Conservation (phyloP, 2,113 vertebrate species). For the Sprattus sprattus region DNA sequence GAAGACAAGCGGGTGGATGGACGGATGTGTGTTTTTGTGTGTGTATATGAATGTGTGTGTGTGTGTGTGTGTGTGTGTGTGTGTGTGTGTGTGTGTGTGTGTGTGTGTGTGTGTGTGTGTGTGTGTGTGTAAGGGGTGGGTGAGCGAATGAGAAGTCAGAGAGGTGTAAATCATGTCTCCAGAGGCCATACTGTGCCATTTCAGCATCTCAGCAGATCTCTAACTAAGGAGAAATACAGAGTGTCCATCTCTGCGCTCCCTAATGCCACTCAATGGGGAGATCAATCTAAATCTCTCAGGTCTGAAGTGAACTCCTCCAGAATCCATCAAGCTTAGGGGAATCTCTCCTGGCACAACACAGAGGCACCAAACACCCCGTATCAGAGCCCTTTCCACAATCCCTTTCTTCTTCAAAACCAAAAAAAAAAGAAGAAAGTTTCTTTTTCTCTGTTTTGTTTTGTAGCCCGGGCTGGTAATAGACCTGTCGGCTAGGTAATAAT, state of each 20-base stretch:
- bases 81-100: neutral
- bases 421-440: slow-evolving; percentile 43
- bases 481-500: slow-evolving; percentile 70
- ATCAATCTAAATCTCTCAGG: slow-evolving; percentile 1
- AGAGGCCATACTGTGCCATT: neutral
- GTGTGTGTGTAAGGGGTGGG: neutral
- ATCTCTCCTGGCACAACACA: neutral
- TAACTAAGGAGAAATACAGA: neutral
- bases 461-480: slow-evolving; percentile 69
- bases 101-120: slow-evolving; percentile 4
- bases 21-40: neutral
- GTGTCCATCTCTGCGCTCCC: neutral
- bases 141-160: neutral
- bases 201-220: neutral
- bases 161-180: neutral
- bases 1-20: neutral
- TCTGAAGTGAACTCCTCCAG: slow-evolving; percentile 6
- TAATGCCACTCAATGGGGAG: neutral
- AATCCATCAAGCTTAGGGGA: neutral
- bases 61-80: neutral
- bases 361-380: neutral
- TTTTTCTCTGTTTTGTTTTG: slow-evolving; percentile 48
- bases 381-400: neutral
- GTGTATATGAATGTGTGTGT: neutral
- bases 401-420: neutral